Percentiles rank a stretch among this genome's conserved stretches.
These are phyloP conservation scores for Etheostoma nigrum DNA, from an alignment of 2,797 vertebrate genomes.

Conservation along the genomic window DNA sequence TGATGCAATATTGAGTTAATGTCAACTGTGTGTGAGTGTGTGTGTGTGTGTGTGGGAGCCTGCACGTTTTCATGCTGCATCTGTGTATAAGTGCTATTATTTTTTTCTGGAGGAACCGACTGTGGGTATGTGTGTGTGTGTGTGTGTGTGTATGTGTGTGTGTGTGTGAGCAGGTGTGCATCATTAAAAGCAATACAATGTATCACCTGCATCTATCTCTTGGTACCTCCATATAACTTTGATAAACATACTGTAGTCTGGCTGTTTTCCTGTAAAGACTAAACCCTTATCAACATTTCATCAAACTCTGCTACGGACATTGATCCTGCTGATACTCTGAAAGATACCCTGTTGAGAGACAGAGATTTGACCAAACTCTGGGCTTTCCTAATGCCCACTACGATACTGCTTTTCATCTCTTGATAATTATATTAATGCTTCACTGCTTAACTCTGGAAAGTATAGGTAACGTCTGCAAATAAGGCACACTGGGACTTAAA, in stretches of 20 bases:
- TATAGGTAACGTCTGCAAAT: too few species aligned
- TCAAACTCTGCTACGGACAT: conserved; percentile 20
- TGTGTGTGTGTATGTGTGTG: neutral
- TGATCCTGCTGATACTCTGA: conserved; percentile 21
- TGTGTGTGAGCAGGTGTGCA: conserved; percentile 10
- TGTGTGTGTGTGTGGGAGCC: neutral
- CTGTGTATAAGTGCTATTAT: neutral
- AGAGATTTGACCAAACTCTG: conserved; percentile 15
- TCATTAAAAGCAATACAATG: conserved; percentile 7
- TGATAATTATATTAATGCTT: conserved; percentile 54
- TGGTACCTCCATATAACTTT: neutral
- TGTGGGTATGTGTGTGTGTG: neutral
- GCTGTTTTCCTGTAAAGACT: neutral
- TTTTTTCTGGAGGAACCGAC: too few species aligned
- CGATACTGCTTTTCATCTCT: conserved; percentile 39
- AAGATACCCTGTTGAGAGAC: conserved; percentile 19
- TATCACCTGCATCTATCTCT: neutral
- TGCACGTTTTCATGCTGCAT: neutral
- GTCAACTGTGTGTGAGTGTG: conserved; percentile 23
- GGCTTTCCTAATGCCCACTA: neutral
- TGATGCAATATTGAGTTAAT: conserved; percentile 69
- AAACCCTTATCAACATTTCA: conserved; percentile 23
- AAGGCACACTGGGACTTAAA: too few species aligned
- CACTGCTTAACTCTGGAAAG: neutral
- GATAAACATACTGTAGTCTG: neutral